Evolutionary conservation across 2,797 vertebrate species (phyloP), one percentile per base, ranked within the genome.

Genomic region (Halcyon badia): DNA sequence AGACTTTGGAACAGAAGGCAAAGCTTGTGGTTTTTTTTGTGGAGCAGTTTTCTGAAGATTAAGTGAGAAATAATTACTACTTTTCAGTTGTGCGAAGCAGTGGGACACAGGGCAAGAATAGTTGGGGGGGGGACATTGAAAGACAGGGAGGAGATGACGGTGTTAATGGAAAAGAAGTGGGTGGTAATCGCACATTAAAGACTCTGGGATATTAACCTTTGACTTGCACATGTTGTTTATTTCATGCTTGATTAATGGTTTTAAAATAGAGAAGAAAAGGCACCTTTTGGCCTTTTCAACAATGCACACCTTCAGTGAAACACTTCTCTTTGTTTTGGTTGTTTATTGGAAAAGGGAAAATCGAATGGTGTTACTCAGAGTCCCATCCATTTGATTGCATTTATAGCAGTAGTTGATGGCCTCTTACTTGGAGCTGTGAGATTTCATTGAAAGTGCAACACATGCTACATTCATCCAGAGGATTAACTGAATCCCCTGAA

Each of bases 91-190:
- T 69, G 30, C 82, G 89, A 91, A 87, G 96, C 70, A 17, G 37
- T 87, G 71, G 86, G 73, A 83, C 57, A 62, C 60, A 58, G 95
- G 86, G 73, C 96, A 95, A 86, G 85, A 73, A 65, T 58, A 68
- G 69, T 89, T 79, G 35, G 61, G 84, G 70, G 70, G 79, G 57
- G 41, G n/a, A 37, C 37, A 37, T 83, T 92, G 91, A 92, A 97
- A 95, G 93, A 92, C 61, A n/a, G 78, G 46, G 77, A 82, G 81
- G 54, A 96, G 65, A 56, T 94, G 83, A 91, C 94, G 73, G 80
- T 68, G 78, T 89, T 97, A 95, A 98, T 97, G 96, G 94, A 96
- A 97, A 94, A 92, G 83, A 96, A 94, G 92, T 96, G 90, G 92
- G 96, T 97, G 93, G 96, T 96, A 97, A 97, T 97, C 24, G 14